phyloP scores from a whole-genome alignment of 1,140 invertebrate genomes.

The Aphaenogaster floridana region DNA sequence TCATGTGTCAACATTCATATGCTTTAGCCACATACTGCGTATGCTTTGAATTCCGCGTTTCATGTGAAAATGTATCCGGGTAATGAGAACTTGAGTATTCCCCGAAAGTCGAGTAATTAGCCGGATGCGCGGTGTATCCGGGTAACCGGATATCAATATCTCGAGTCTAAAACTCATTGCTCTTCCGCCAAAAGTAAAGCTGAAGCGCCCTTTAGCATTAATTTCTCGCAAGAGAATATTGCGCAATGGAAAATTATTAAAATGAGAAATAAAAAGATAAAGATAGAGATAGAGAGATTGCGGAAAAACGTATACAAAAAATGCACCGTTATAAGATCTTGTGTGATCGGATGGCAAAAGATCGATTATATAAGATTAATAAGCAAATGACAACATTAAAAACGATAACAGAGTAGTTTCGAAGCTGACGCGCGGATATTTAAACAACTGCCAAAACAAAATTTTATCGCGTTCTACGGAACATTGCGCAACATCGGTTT shows the following conservation, averaged over 20 bases:
- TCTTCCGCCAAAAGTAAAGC: not conserved
- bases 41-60: constrained; percentile 8
- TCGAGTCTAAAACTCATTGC: constrained; percentile 3
- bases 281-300: not conserved
- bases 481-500: constrained; percentile 27
- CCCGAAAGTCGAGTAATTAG: constrained; percentile 39
- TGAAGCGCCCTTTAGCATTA: not conserved
- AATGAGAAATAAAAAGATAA: not conserved
- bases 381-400: not conserved
- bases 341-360: not conserved
- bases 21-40: not conserved
- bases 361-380: not conserved
- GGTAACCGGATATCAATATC: constrained; percentile 30
- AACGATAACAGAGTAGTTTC: not conserved
- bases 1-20: constrained; percentile 6
- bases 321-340: not conserved
- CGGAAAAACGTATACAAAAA: not conserved
- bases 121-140: not conserved
- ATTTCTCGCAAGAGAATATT: not conserved
- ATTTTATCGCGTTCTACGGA: not conserved
- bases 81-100: constrained; percentile 44
- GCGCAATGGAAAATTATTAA: not conserved
- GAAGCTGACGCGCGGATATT: not conserved
- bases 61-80: constrained; percentile 5
- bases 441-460: not conserved